Evolutionary conservation across 2,113 vertebrate genomes (phyloP).

Genomic region (Pipra filicauda): DNA sequence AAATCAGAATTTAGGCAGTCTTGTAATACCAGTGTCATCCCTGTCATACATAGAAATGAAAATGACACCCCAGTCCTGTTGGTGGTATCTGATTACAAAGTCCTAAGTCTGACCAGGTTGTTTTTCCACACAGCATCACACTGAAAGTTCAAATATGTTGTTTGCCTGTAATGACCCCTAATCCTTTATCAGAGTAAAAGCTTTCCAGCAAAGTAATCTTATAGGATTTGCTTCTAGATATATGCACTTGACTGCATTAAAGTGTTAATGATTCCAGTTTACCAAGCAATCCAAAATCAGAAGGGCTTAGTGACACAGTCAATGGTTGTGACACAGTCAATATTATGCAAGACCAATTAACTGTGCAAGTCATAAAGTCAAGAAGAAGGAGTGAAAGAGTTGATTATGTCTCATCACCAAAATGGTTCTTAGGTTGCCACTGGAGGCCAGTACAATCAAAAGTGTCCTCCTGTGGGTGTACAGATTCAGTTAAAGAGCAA

Average conservation of each 20-base stretch:
- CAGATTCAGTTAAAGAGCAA: neutral
- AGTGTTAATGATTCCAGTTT: neutral
- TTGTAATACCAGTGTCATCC: neutral
- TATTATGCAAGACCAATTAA: neutral
- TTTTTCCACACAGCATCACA: neutral
- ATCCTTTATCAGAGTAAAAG: slow-evolving; percentile 33
- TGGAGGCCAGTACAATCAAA: neutral
- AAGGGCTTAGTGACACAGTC: neutral
- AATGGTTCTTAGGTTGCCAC: neutral
- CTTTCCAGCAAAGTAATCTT: slow-evolving; percentile 34
- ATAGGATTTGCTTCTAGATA: slow-evolving; percentile 9
- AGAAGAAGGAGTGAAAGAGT: neutral
- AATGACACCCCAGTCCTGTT: neutral
- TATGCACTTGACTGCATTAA: neutral
- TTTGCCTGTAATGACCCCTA: slow-evolving; percentile 5
- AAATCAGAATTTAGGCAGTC: neutral
- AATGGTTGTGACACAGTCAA: neutral
- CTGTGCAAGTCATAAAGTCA: neutral
- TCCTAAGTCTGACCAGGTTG: neutral
- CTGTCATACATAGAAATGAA: neutral
- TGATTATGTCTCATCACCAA: neutral
- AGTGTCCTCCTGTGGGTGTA: neutral
- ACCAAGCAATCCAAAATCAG: slow-evolving; percentile 3
- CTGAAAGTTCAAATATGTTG: neutral
- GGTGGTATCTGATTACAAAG: neutral